Evolutionary conservation across 2,888 invertebrate species (phyloP).

Genomic region (Acleris literana): DNA sequence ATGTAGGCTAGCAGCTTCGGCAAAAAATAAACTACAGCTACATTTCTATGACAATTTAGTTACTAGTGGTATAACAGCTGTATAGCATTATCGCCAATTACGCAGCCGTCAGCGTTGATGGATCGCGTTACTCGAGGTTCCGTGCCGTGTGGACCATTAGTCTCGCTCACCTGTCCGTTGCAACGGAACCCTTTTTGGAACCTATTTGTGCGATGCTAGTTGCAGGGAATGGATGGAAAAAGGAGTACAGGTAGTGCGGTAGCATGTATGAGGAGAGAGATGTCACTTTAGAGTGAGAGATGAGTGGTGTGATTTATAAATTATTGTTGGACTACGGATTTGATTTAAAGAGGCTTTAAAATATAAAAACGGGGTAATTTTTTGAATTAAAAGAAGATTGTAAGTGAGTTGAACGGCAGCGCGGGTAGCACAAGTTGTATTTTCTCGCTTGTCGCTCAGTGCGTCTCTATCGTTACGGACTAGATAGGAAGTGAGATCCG

Average conservation of each 20-base stretch:
- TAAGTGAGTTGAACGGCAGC: too few relatives aligned
- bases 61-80: slow-evolving; percentile 8
- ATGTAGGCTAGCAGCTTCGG: background rate
- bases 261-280: too few relatives aligned
- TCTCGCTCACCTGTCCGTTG: slow-evolving; percentile 27
- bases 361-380: too few relatives aligned
- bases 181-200: slow-evolving; percentile 17
- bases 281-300: too few relatives aligned
- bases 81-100: slow-evolving; percentile 21
- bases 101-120: slow-evolving; percentile 23
- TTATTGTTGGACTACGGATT: too few relatives aligned
- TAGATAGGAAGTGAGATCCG: too few relatives aligned
- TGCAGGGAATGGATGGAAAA: background rate
- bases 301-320: too few relatives aligned
- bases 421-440: too few relatives aligned
- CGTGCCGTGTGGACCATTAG: slow-evolving; percentile 12
- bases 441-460: too few relatives aligned
- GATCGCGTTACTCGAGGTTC: slow-evolving; percentile 22
- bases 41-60: background rate
- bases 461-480: too few relatives aligned
- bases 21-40: background rate
- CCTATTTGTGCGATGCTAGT: slow-evolving; percentile 10
- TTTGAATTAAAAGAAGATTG: too few relatives aligned
- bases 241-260: background rate
- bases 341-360: too few relatives aligned